Conservation (phyloP, 2,113 vertebrate genomes). For the Dolichallabes microphthalmus region DNA sequence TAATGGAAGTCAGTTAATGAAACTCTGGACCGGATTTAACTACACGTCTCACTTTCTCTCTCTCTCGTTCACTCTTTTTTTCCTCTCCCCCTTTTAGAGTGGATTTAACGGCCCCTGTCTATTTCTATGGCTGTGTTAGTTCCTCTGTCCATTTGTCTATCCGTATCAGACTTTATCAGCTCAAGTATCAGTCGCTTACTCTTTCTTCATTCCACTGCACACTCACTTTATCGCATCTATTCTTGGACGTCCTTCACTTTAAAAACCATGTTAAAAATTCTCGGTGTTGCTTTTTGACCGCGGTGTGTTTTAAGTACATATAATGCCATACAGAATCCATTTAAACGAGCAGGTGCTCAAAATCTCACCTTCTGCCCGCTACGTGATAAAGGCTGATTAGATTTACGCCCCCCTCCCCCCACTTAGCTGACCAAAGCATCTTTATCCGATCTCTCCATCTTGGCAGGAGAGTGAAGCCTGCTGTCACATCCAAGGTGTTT, state of each 20-base stretch:
- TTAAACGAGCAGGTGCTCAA: slow-evolving; percentile 76
- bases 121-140: not conserved
- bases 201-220: slow-evolving; percentile 18
- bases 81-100: not conserved
- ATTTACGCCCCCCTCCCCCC: slow-evolving; percentile 83
- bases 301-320: slow-evolving; percentile 46
- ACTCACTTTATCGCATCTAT: slow-evolving; percentile 11
- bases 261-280: slow-evolving; percentile 44
- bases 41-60: slow-evolving; percentile 3
- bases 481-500: slow-evolving; percentile 99
- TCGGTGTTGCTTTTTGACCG: slow-evolving; percentile 37
- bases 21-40: slow-evolving; percentile 38
- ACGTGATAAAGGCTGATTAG: slow-evolving; percentile 92
- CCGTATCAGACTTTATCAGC: slow-evolving; percentile 27
- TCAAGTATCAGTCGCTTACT: slow-evolving; percentile 31
- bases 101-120: slow-evolving; percentile 7
- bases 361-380: slow-evolving; percentile 86
- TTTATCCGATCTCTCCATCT: slow-evolving; percentile 93
- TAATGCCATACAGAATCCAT: slow-evolving; percentile 42
- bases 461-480: slow-evolving; percentile 88
- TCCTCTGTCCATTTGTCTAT: slow-evolving; percentile 10
- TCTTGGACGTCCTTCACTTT: slow-evolving; percentile 50
- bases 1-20: slow-evolving; percentile 46
- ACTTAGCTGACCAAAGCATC: slow-evolving; percentile 99
- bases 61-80: not conserved